Evolutionary conservation across 2,888 invertebrate species (phyloP).

Genomic region (Pimpla rufipes): DNA sequence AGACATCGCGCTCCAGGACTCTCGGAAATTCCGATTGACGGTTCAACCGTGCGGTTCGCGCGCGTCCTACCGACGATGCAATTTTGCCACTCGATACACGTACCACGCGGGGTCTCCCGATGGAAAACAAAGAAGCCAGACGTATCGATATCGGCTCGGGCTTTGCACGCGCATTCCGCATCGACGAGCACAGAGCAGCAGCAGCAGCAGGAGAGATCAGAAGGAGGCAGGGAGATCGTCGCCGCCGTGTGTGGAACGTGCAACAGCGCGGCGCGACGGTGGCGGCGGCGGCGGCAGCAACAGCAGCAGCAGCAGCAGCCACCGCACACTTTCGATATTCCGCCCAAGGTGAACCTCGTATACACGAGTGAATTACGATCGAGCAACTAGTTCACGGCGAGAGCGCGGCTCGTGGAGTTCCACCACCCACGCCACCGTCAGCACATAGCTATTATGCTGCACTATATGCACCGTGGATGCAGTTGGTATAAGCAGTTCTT

Average conservation of each 20-base stretch:
- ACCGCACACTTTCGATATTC: constrained; percentile 69
- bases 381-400: constrained; percentile 70
- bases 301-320: constrained; percentile 60
- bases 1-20: constrained; percentile 1
- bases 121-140: constrained; percentile 59
- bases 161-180: constrained; percentile 71
- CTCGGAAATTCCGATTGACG: constrained; percentile 41
- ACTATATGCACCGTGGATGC: constrained; percentile 22
- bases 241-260: constrained; percentile 49
- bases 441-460: constrained; percentile 64
- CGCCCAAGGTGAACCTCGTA: constrained; percentile 69
- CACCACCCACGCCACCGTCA: constrained; percentile 68
- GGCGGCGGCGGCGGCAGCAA: not conserved
- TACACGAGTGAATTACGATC: constrained; percentile 70
- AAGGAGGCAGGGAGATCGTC: constrained; percentile 31
- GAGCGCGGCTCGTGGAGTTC: constrained; percentile 67
- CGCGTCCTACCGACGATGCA: not conserved
- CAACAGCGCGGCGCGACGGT: constrained; percentile 48
- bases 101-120: not conserved
- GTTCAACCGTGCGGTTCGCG: not conserved
- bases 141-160: constrained; percentile 50
- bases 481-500: constrained; percentile 60
- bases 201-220: constrained; percentile 34
- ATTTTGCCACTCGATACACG: not conserved
- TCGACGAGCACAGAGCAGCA: constrained; percentile 49